phyloP scores from a whole-genome alignment of 2,113 vertebrate species.

The Crotophaga sulcirostris region DNA sequence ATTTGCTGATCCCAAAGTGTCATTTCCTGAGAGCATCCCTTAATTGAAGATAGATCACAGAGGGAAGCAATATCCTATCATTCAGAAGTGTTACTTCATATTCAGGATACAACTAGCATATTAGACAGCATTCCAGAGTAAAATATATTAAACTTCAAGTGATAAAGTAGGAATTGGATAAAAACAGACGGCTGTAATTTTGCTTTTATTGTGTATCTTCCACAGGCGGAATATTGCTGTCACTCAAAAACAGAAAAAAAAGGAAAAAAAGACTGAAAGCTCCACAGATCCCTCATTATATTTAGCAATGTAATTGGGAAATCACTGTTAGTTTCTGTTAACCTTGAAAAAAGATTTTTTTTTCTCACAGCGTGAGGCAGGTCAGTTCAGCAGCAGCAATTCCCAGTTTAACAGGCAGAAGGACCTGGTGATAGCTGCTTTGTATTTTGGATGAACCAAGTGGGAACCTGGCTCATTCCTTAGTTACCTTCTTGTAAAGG shows the following conservation, averaged over 20 bases:
- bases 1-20: slow-evolving; percentile 70
- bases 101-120: slow-evolving; percentile 63
- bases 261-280: neutral
- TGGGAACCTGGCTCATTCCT: neutral
- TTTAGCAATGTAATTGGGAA: slow-evolving; percentile 50
- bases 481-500: neutral
- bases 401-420: neutral
- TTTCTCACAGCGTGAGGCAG: neutral
- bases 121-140: slow-evolving; percentile 69
- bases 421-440: neutral
- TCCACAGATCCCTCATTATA: slow-evolving; percentile 37
- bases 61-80: slow-evolving; percentile 59
- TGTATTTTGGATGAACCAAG: neutral
- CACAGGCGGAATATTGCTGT: slow-evolving; percentile 56
- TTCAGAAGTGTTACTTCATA: slow-evolving; percentile 67
- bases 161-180: slow-evolving; percentile 70
- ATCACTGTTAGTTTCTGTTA: slow-evolving; percentile 27
- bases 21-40: slow-evolving; percentile 61
- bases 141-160: slow-evolving; percentile 71
- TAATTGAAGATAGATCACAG: slow-evolving; percentile 68
- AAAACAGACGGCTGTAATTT: slow-evolving; percentile 74
- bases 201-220: slow-evolving; percentile 67
- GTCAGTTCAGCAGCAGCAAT: neutral
- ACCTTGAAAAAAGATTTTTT: neutral
- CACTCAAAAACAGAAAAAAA: slow-evolving; percentile 24